Conservation (phyloP, 1,140 invertebrate genomes). For the Dendrolimus kikuchii region DNA sequence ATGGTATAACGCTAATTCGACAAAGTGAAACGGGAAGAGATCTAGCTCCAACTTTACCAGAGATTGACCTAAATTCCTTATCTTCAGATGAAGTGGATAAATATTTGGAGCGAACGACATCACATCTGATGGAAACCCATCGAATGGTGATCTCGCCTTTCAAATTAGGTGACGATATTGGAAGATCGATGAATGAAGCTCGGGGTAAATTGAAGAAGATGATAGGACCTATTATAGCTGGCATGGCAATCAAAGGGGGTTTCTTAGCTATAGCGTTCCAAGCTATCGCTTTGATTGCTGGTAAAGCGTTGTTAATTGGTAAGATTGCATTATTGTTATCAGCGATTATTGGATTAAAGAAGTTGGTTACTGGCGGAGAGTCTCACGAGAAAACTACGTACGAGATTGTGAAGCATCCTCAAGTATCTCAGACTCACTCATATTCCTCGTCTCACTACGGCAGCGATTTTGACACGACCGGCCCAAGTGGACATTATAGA, state of each 20-base stretch:
- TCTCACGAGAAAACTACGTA: conserved; percentile 85
- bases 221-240: conserved; percentile 89
- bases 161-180: conserved; percentile 47
- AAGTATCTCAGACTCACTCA: conserved; percentile 82
- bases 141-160: conserved; percentile 73
- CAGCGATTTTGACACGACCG: conserved; percentile 74
- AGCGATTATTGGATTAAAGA: conserved; percentile 83
- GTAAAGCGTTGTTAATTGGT: conserved; percentile 82
- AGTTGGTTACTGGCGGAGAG: conserved; percentile 75
- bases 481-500: conserved; percentile 74
- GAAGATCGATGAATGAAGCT: conserved; percentile 75
- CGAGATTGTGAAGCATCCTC: conserved; percentile 89
- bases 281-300: conserved; percentile 81
- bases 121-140: conserved; percentile 75
- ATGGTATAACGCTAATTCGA: conserved; percentile 74
- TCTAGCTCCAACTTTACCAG: conserved; percentile 56
- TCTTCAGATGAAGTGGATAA: conserved; percentile 74
- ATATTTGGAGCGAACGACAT: conserved; percentile 71
- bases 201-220: conserved; percentile 87
- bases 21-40: conserved; percentile 41
- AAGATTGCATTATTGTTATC: conserved; percentile 84
- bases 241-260: conserved; percentile 82
- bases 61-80: conserved; percentile 59
- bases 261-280: conserved; percentile 83
- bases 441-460: conserved; percentile 83